Evolutionary conservation across 2,888 invertebrate species (phyloP).

Genomic region (Cryptophagus acutangulus): DNA sequence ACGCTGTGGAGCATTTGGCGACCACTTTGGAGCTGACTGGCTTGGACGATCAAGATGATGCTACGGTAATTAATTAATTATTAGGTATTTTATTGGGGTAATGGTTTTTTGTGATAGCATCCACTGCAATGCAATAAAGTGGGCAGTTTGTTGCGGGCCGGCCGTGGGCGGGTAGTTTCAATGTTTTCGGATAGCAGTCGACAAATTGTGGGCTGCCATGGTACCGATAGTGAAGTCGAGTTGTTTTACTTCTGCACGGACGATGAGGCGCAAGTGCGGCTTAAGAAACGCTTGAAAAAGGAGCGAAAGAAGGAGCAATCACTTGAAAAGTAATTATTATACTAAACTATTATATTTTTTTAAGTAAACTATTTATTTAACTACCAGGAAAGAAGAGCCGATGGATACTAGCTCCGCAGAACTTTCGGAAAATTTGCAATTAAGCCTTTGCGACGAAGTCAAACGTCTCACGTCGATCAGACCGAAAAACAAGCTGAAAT

Average conservation of each 20-base stretch:
- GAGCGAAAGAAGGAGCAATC: conserved; percentile 57
- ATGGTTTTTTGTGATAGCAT: conserved; percentile 46
- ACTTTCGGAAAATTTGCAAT: conserved; percentile 33
- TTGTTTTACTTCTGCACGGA: conserved; percentile 74
- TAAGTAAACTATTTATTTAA: conserved; percentile 8
- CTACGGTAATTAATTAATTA: conserved; percentile 45
- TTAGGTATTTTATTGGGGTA: neutral
- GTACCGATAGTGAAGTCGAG: conserved; percentile 76
- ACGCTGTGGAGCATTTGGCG: conserved; percentile 50
- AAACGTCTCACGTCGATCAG: conserved; percentile 63
- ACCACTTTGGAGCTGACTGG: conserved; percentile 50
- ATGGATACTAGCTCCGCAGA: conserved; percentile 33
- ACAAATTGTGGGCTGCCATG: conserved; percentile 74
- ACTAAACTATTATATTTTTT: conserved; percentile 5
- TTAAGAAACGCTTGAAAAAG: conserved; percentile 75
- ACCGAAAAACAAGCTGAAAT: conserved; percentile 64
- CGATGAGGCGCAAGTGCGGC: conserved; percentile 65
- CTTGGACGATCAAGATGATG: conserved; percentile 54
- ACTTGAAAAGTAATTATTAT: conserved; percentile 27
- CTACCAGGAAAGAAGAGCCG: conserved; percentile 26
- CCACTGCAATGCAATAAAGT: conserved; percentile 71
- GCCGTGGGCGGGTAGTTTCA: conserved; percentile 73
- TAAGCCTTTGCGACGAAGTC: conserved; percentile 70
- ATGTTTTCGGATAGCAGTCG: conserved; percentile 69
- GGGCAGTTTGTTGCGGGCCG: conserved; percentile 74